phyloP scores from a whole-genome alignment of 1,140 invertebrate species.

The Lutraria rhynchaena region DNA sequence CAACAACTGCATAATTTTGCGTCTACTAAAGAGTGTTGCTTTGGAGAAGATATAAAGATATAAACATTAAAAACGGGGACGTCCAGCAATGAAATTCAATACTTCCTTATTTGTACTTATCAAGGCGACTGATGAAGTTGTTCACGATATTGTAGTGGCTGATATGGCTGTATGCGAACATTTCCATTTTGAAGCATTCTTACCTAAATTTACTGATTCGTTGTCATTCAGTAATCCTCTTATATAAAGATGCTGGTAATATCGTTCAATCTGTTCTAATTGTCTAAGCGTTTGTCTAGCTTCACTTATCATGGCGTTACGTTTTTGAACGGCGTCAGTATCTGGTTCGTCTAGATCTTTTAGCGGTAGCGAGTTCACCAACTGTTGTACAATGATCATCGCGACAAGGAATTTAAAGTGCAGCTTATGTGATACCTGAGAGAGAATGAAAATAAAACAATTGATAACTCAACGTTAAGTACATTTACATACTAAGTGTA shows the following conservation, averaged over 20 bases:
- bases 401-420: too few relatives aligned
- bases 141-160: not conserved
- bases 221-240: constrained; percentile 5
- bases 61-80: not conserved
- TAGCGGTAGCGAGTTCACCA: too few relatives aligned
- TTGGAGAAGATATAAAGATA: not conserved
- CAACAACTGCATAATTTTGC: too few relatives aligned
- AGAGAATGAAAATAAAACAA: too few relatives aligned
- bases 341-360: too few relatives aligned
- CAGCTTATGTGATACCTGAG: too few relatives aligned
- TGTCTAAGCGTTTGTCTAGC: not conserved
- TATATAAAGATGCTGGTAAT: constrained; percentile 19
- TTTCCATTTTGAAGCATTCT: too few relatives aligned
- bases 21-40: too few relatives aligned
- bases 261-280: constrained; percentile 30
- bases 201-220: not conserved
- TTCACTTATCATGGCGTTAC: not conserved
- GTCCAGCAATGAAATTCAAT: not conserved
- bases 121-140: not conserved
- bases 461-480: too few relatives aligned
- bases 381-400: too few relatives aligned
- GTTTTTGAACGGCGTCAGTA: too few relatives aligned
- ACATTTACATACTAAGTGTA: too few relatives aligned
- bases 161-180: not conserved
- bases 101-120: not conserved